Base-by-base conservation (phyloP, 2,888 invertebrate species). In the Diplolepis rosae region DNA sequence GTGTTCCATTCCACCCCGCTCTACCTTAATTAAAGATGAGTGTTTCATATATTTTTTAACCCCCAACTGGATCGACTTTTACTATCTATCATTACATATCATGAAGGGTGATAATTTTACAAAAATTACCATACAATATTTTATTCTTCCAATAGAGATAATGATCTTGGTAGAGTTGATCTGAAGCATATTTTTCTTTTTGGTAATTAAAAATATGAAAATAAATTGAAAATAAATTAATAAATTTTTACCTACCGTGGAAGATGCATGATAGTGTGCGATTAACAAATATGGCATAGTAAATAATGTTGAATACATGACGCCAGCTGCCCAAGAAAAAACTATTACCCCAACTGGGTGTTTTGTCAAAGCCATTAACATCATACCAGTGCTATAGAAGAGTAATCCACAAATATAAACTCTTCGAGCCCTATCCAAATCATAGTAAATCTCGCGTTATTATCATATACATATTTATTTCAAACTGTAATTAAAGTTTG, bases 281-380 rank as follows among this genome's bases (percentile, higher is more conserved):
- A 98, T 93, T 68, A 98, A 91, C 39, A 98, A 90, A 85, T 98
- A 98, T 1, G 98, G 98, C 96, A 98, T 96, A 9, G 98, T 98
- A 89, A 98, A 98, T 28, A 98, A 91, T 0, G 98, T 98, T 13
- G 98, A 97, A 89, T 98, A 98, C 97, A 98, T 97, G 56, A 98
- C 94, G 1, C 98, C 98, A 1, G 98, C 97, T 0, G 96, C 94
- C 93, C 97, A 96, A 78, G 98, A 97, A 88, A 97, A 96, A 48
- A 97, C 85, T 50, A 97, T 93, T 0, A 97, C 96, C 4, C 95
- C 95, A 15, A 93, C 91, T 72, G 92, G 93, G 71, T 95, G 94
- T 54, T 95, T 92, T 0, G 94, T 92, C 6, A 94, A 82, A 0
- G 96, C 96, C 93, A 98, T 95, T 77, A 95, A 87, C 73, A 95